Evolutionary conservation across 1,140 invertebrate genomes (phyloP).

Genomic region (Forficula auricularia): DNA sequence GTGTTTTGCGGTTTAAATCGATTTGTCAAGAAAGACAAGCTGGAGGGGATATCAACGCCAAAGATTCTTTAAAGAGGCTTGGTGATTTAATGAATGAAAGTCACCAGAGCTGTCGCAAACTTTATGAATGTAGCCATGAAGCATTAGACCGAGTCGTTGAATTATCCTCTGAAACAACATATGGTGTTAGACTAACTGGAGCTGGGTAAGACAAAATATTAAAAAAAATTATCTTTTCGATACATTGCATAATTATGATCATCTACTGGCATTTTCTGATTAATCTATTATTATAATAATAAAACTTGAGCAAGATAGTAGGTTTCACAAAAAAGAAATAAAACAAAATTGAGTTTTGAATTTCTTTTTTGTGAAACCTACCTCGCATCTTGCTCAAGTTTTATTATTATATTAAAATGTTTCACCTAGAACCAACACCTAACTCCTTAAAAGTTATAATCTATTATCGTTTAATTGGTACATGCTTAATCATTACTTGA

Average conservation of each 20-base stretch:
- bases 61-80: slow-evolving; percentile 36
- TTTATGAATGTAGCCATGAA: slow-evolving; percentile 90
- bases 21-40: slow-evolving; percentile 32
- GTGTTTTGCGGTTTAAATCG: slow-evolving; percentile 57
- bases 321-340: too few relatives aligned
- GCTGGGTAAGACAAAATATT: slow-evolving; percentile 51
- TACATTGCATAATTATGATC: background rate
- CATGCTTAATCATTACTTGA: too few relatives aligned
- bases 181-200: slow-evolving; percentile 82
- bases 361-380: too few relatives aligned
- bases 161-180: slow-evolving; percentile 50
- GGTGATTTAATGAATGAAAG: slow-evolving; percentile 77
- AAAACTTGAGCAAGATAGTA: too few relatives aligned
- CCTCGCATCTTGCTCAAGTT: too few relatives aligned
- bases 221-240: background rate
- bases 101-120: slow-evolving; percentile 62
- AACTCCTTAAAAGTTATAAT: too few relatives aligned
- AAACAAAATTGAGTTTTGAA: too few relatives aligned
- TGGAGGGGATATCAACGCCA: slow-evolving; percentile 13
- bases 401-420: too few relatives aligned
- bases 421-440: too few relatives aligned
- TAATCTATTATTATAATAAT: too few relatives aligned
- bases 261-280: slow-evolving; percentile 9
- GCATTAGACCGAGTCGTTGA: slow-evolving; percentile 71
- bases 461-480: too few relatives aligned